Evolutionary conservation across 2,888 invertebrate species (phyloP).

Genomic region (Mythimna ferrago): DNA sequence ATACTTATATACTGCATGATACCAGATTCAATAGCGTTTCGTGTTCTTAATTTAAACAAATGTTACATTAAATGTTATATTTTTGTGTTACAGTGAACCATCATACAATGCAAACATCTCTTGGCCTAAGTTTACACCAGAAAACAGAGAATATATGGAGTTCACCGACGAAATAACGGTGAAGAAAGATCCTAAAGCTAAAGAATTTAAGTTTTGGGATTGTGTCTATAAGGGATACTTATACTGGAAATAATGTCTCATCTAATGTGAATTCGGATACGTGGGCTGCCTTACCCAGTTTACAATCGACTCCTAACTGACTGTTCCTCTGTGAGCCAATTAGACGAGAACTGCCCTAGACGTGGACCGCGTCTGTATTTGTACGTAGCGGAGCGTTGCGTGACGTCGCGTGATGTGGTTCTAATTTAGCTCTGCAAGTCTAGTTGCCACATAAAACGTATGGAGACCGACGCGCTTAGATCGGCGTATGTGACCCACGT

Average conservation of each 20-base stretch:
- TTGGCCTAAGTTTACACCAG: constrained; percentile 71
- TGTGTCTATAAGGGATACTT: constrained; percentile 5
- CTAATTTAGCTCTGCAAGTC: too few relatives aligned
- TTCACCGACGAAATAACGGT: constrained; percentile 41
- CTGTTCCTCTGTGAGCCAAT: too few relatives aligned
- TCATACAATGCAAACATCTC: not conserved
- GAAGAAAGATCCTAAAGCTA: constrained; percentile 16
- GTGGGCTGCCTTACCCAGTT: not conserved
- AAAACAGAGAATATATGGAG: constrained; percentile 9
- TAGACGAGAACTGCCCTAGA: too few relatives aligned
- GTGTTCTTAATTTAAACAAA: not conserved
- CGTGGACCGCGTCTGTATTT: too few relatives aligned
- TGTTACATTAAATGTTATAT: too few relatives aligned
- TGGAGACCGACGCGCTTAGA: too few relatives aligned
- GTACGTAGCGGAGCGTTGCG: too few relatives aligned
- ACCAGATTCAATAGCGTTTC: not conserved
- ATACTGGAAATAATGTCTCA: not conserved
- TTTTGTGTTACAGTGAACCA: not conserved
- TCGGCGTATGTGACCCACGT: too few relatives aligned
- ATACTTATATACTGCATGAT: not conserved
- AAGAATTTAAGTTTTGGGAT: constrained; percentile 18
- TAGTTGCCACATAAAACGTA: too few relatives aligned
- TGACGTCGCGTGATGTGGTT: too few relatives aligned
- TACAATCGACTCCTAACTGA: too few relatives aligned
- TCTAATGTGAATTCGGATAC: not conserved